A percentile compares a stretch with the other conserved stretches of the same genome.
phyloP scores from a whole-genome alignment of 2,888 invertebrate genomes.

The Blera fallax region DNA sequence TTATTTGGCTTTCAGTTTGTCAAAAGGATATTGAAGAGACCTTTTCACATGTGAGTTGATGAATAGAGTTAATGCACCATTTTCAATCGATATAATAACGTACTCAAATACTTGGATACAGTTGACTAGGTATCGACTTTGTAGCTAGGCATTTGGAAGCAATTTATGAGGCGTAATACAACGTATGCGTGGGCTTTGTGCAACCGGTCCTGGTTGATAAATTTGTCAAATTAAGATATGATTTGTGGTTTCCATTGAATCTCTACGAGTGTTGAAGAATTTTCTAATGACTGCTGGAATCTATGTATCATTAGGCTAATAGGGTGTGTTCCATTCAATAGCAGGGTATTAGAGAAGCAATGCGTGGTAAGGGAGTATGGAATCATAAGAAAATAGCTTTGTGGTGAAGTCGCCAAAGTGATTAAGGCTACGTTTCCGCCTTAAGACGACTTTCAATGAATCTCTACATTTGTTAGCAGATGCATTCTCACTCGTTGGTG shows the following conservation, averaged over 20 bases:
- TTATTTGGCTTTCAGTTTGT: background rate
- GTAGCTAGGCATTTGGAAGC: background rate
- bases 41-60: background rate
- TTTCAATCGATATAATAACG: constrained; percentile 10
- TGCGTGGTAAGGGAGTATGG: no score
- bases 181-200: background rate
- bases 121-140: background rate
- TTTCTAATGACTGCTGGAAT: background rate
- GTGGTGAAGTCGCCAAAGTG: no score
- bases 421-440: no score
- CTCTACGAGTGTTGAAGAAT: background rate
- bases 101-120: background rate
- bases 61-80: constrained; percentile 16
- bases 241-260: background rate
- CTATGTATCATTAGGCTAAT: background rate
- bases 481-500: no score
- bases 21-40: background rate
- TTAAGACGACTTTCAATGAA: no score
- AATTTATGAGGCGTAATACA: background rate
- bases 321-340: no score
- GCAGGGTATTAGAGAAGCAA: no score
- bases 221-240: background rate
- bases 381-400: no score
- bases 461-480: no score
- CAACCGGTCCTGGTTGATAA: background rate